These are phyloP conservation scores for Macropis europaea DNA, from an alignment of 2,888 invertebrate genomes.

Conservation along the genomic window DNA sequence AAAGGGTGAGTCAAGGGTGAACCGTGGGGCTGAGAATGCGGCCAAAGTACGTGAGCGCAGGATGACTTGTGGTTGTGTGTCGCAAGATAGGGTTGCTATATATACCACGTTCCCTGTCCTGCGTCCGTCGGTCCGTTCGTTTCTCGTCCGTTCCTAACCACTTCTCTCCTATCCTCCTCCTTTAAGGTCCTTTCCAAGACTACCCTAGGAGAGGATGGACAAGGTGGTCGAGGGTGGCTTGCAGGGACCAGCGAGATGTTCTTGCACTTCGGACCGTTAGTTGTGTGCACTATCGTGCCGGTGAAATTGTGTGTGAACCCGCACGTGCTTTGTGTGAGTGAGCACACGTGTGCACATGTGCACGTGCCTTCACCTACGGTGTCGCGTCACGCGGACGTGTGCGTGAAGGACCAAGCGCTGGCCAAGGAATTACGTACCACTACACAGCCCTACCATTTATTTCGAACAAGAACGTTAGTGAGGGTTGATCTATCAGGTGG, in stretches of 20 bases:
- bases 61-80: slow-evolving; percentile 78
- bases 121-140: slow-evolving; percentile 63
- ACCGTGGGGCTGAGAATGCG: slow-evolving; percentile 64
- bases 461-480: slow-evolving; percentile 63
- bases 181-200: slow-evolving; percentile 68
- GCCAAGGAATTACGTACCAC: slow-evolving; percentile 68
- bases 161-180: slow-evolving; percentile 68
- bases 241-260: slow-evolving; percentile 65
- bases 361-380: slow-evolving; percentile 23
- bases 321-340: slow-evolving; percentile 50
- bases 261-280: slow-evolving; percentile 70
- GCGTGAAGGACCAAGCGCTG: slow-evolving; percentile 52
- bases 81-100: slow-evolving; percentile 77
- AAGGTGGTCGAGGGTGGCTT: slow-evolving; percentile 60
- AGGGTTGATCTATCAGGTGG: slow-evolving; percentile 64
- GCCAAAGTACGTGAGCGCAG: slow-evolving; percentile 61
- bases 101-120: slow-evolving; percentile 56
- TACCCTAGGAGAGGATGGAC: slow-evolving; percentile 63
- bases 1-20: slow-evolving; percentile 66
- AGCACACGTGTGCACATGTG: slow-evolving; percentile 34
- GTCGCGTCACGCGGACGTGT: slow-evolving; percentile 24
- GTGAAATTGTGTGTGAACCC: slow-evolving; percentile 60
- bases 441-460: slow-evolving; percentile 65
- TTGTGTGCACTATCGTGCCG: slow-evolving; percentile 51
- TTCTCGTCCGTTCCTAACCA: slow-evolving; percentile 62